Base-by-base conservation (phyloP, 1,140 invertebrate genomes). In the Aphelinus certus region DNA sequence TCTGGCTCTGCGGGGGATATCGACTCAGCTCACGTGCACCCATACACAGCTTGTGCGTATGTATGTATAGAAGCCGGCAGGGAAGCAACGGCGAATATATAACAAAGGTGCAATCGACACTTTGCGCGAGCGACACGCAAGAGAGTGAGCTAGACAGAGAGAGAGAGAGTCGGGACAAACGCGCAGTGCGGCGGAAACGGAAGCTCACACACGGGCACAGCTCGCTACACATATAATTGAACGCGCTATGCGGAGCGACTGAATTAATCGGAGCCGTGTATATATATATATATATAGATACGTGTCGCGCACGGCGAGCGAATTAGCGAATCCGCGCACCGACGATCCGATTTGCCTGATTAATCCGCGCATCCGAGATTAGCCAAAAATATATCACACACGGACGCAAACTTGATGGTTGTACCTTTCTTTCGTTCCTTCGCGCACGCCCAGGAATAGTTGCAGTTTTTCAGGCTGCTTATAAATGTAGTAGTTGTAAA, bases 301-400 rank as follows among this genome's bases (percentile, higher is more conserved):
- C 26, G 26, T 26, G 26, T 26, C 26, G 26, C 26, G 26, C 26
- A 26, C 26, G 26, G 26, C 26, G 43, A 65, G 74, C 60, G 74
- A 77, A 80, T 77, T 77, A 80, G 78, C 78, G 75, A 68, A 76
- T 74, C 60, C 57, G 75, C 78, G 58, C n/a, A 7, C 9, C 63
- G 53, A 73, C 26, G 64, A n/a, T 26, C 51, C 76, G 76, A 79
- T 80, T 76, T 79, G 73, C 73, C 66, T 67, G 74, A 78, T 80
- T 80, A 80, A 79, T 80, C 77, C 76, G 73, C 67, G 76, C 78
- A 47, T 63, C 60, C 58, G 4, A 26, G 26, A 26, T 26, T 26
- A 26, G 26, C 26, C 26, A 26, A 26, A 26, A 26, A 26, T 26
- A 26, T 26, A 26, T 26, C 26, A 26, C 0, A 26, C 26, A 26